Evolutionary conservation across 2,888 invertebrate genomes (phyloP).

Genomic region (Phalera bucephala): DNA sequence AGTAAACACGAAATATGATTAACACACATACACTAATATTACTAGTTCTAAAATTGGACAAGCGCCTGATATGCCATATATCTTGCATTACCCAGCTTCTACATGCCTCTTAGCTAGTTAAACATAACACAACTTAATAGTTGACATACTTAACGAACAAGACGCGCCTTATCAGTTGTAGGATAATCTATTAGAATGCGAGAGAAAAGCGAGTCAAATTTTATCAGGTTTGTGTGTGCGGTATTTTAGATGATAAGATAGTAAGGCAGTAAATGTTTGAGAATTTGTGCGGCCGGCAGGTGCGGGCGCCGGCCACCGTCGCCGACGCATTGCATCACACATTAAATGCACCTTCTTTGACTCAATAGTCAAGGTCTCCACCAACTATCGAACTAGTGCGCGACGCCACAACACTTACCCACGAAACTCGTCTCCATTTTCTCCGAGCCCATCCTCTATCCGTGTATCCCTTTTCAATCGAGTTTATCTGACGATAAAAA

Average conservation of each 20-base stretch:
- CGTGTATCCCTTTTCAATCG: constrained; percentile 42
- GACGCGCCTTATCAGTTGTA: constrained; percentile 4
- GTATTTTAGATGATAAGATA: constrained; percentile 58
- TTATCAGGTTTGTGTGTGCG: constrained; percentile 51
- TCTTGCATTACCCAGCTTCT: too few relatives aligned
- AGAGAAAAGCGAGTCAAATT: constrained; percentile 37
- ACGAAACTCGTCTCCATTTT: constrained; percentile 68
- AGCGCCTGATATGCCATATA: too few relatives aligned
- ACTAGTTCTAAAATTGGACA: too few relatives aligned
- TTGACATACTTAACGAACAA: neutral
- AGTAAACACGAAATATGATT: too few relatives aligned
- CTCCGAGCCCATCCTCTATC: constrained; percentile 29
- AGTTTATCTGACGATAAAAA: constrained; percentile 56
- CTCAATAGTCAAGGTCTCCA: constrained; percentile 45
- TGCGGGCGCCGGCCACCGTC: constrained; percentile 9
- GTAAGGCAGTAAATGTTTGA: constrained; percentile 3
- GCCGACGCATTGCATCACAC: constrained; percentile 31
- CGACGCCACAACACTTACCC: constrained; percentile 52
- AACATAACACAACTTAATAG: neutral
- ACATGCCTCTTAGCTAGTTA: too few relatives aligned
- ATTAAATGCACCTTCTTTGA: constrained; percentile 27
- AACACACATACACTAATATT: too few relatives aligned
- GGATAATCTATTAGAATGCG: constrained; percentile 34
- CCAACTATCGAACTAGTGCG: constrained; percentile 5
- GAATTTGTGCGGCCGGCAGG: constrained; percentile 5